Evolutionary conservation across 2,113 vertebrate species (phyloP), one percentile per base, ranked within the genome.

Genomic region (Limanda limanda): DNA sequence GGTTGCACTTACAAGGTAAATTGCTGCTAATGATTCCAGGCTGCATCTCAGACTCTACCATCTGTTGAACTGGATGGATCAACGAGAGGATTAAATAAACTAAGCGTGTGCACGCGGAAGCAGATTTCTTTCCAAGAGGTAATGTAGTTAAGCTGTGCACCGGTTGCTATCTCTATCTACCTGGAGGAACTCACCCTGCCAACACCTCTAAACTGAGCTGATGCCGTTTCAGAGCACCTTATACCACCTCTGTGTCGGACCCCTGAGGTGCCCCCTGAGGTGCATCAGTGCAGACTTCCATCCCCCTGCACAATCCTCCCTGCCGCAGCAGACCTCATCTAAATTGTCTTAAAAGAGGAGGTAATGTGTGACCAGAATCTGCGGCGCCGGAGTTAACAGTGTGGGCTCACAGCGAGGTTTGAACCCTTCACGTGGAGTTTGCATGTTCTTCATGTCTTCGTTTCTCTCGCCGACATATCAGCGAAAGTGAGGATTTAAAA

Each of bases 11-110:
- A 71, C 27, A 27, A 79, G 60, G 47, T 72, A 72, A 85, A 86
- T 86, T 68, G 63, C 77, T 76, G 62, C 59, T 81, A 80, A 86
- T 82, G 59, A 76, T 59, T 78, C 20, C 67, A 85, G 60, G 52
- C 81, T 83, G 84, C 52, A 77, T 82, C 80, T 72, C 65, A 79
- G 74, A 69, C 48, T 84, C 52, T 56, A 77, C 71, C 86, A 86
- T 87, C 77, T 91, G 86, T 72, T 68, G 57, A 85, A 80, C 23
- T 86, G 63, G 71, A 81, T 47, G 23, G 74, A 86, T 54, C 13
- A n/a, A 54, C 18, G 18, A 54, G 51, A n/a, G 6, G 51, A 54
- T 81, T 74, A 68, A 66, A 83, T 27, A 42, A 35, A 71, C 68
- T 40, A 42, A 51, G 58, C 52, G 76, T 31, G 27, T 20, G 45